Base-by-base conservation (phyloP, 2,888 invertebrate genomes). In the Hartigia nigra region DNA sequence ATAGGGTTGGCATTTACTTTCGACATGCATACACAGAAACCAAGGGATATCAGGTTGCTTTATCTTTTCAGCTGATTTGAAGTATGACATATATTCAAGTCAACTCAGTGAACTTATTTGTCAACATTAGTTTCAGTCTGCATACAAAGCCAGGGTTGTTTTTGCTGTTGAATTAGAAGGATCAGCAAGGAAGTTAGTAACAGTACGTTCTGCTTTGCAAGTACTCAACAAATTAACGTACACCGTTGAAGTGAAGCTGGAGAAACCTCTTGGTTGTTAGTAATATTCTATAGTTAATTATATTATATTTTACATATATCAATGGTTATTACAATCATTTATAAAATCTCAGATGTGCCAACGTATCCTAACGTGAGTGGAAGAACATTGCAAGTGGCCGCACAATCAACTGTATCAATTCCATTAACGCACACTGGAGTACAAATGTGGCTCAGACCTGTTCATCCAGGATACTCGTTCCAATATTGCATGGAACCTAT, bases 1-100 rank as follows among this genome's bases (percentile, higher is more conserved):
- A 99, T 92, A 96, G 97, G 91, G 98, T 99, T 34, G 99, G 99
- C 3, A 95, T 97, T 74, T 99, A 96, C 93, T 99, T 99, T 90
- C 92, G 97, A n/a, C 94, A 95, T 82, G 94, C 95, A 0, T 91
- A 83, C 23, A 82, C 87, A n/a, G 88, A 90, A 69, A 79, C 82
- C 23, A 84, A 82, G 70, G 85, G 81, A 9, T 87, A 81, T 80
- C 88, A 86, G 82, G 88, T 72, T 32, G 31, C 31, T 36, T 69
- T 74, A 23, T 32, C 55, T 77, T 55, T 55, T 55, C 9, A 23
- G 5, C 23, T 55, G 9, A 55, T 2, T 55, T 55, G 55, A 9
- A 23, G 23, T 55, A 9, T 9, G 55, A 23, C 9, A 23, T 55
- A 55, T 55, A 23, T 23, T 23, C 23, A 23, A 55, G 23, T 23